Percentiles rank a stretch among this genome's conserved stretches.
Evolutionary conservation across 1,140 invertebrate genomes (phyloP).

Genomic region (Calliopsis andreniformis): DNA sequence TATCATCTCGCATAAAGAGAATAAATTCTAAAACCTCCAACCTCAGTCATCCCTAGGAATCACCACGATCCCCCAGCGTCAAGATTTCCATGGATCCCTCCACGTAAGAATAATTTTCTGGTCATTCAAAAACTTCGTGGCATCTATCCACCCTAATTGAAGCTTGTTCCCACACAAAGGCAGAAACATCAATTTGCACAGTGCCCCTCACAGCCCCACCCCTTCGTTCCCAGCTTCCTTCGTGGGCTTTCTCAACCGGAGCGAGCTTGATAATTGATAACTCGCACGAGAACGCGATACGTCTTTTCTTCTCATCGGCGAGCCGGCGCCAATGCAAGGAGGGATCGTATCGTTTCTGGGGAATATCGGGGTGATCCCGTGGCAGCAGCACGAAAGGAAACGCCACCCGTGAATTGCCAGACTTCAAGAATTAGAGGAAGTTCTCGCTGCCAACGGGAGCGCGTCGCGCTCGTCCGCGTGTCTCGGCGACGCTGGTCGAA

Average conservation of each 20-base stretch:
- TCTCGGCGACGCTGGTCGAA: slow-evolving; percentile 46
- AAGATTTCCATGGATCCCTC: neutral
- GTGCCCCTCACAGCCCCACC: neutral
- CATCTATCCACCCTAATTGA: slow-evolving; percentile 6
- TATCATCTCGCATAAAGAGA: no score
- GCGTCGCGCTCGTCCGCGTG: slow-evolving; percentile 44
- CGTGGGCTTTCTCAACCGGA: neutral
- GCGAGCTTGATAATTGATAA: slow-evolving; percentile 60
- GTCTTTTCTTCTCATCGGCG: slow-evolving; percentile 54
- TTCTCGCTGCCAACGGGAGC: slow-evolving; percentile 63
- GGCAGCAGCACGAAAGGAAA: slow-evolving; percentile 43
- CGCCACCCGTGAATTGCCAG: slow-evolving; percentile 61
- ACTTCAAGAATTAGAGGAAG: slow-evolving; percentile 68
- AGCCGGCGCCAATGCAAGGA: slow-evolving; percentile 49
- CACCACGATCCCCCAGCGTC: neutral
- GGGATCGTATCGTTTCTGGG: slow-evolving; percentile 1
- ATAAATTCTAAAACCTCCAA: no score
- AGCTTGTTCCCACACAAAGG: neutral
- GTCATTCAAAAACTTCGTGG: neutral
- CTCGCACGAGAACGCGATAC: slow-evolving; percentile 24
- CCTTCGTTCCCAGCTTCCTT: neutral
- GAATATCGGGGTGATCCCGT: neutral
- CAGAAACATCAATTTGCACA: neutral
- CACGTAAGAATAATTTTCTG: neutral
- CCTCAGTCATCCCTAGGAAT: no score